phyloP scores from a whole-genome alignment of 1,140 invertebrate species.

The Limonius californicus region DNA sequence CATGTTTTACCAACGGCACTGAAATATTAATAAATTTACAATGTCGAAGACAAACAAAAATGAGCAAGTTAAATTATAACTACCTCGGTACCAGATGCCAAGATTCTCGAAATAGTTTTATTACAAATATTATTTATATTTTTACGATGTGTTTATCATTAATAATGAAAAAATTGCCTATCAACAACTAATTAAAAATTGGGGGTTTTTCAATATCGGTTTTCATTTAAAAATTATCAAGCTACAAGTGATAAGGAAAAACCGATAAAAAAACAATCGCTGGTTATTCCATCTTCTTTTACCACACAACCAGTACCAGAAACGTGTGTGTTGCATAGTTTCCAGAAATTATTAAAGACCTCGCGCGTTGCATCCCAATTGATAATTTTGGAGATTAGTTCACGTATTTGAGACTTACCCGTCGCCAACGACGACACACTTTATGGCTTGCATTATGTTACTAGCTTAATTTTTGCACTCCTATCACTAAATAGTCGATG shows the following conservation, averaged over 20 bases:
- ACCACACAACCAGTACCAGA: background rate
- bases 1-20: conserved; percentile 79
- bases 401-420: conserved; percentile 61
- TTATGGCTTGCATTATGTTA: conserved; percentile 81
- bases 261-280: too few species aligned
- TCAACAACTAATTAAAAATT: too few species aligned
- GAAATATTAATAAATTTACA: conserved; percentile 2
- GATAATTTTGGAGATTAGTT: background rate
- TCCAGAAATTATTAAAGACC: background rate
- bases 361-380: background rate
- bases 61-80: too few species aligned
- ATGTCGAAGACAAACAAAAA: too few species aligned
- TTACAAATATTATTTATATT: background rate
- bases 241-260: background rate
- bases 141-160: too few species aligned
- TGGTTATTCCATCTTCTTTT: conserved; percentile 3
- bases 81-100: too few species aligned
- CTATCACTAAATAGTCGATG: background rate
- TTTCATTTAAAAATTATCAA: background rate
- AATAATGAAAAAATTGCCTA: too few species aligned
- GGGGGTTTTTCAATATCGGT: too few species aligned
- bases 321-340: background rate
- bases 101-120: too few species aligned
- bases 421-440: conserved; percentile 93
- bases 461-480: background rate